Base-by-base conservation (phyloP, 35 echinoderm and acorn worm genomes). In the Amphiura filiformis region DNA sequence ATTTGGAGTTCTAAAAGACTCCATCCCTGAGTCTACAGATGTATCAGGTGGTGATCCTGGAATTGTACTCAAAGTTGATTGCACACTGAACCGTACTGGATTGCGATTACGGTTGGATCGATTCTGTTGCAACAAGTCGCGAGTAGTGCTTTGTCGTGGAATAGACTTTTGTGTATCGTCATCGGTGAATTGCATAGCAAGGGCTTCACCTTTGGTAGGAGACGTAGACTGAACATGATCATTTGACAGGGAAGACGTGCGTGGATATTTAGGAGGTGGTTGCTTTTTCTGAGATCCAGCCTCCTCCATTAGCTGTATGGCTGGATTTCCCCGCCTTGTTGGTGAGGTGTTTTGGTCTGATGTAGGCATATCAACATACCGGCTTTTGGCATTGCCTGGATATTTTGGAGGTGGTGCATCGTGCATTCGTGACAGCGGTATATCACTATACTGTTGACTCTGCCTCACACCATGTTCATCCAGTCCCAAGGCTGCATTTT, bases 341-440 rank as follows among this genome's bases (percentile, higher is more conserved):
- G 15, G 15, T 70, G 49, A 85, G 1, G 37, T 44, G 56, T 85
- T 36, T 65, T 7, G 20, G 28, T 15, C 9, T 4, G 61, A 15
- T 35, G 31, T 85, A 14, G 56, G 83, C 56, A 70, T 65, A 23
- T 85, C 83, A 20, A 70, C 83, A 34, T 85, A 85, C 23, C 64
- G 47, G 23, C 44, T 39, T 33, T 70, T 56, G 9, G 32, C 32
- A 0, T 32, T 32, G 11, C 26, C 61, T 2, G 61, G 28, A 70
- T 70, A 70, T 70, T n/a, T 18, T 3, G 61, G 61, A 11, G 61
- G 61, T 3, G 61, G 61, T 2, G 61, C 61, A 70, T 70, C 61
- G 2, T 23, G 28, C 4, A 70, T 15, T 70, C 61, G 44, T 56
- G 57, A 65, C 56, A 37, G 14, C 33, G 44, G 31, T 32, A n/a